phyloP scores from a whole-genome alignment of 1,140 invertebrate genomes.

The Drosophila murphyi region DNA sequence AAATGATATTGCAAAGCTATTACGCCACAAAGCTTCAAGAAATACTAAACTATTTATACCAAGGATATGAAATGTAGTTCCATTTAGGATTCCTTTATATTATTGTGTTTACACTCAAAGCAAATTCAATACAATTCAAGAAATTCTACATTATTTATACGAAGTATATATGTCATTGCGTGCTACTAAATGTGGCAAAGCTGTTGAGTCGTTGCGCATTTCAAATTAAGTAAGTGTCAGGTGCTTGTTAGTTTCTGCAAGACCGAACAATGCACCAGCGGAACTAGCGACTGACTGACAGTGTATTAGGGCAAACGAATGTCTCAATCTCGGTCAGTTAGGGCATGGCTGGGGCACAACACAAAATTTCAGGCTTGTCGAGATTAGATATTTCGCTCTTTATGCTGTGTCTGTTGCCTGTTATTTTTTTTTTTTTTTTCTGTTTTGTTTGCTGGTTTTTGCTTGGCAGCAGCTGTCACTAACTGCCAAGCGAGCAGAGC shows the following conservation, averaged over 20 bases:
- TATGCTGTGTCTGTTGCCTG: constrained; percentile 7
- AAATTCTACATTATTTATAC: too few relatives aligned
- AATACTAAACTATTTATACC: too few relatives aligned
- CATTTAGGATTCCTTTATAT: too few relatives aligned
- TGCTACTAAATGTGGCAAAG: too few relatives aligned
- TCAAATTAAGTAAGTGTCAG: constrained; percentile 7
- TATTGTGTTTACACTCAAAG: too few relatives aligned
- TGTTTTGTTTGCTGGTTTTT: constrained; percentile 22
- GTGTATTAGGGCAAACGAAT: constrained; percentile 10
- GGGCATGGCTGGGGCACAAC: not conserved
- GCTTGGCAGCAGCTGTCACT: constrained; percentile 76
- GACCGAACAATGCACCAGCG: not conserved
- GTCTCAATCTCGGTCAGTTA: constrained; percentile 15
- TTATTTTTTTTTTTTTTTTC: constrained; percentile 30
- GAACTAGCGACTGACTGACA: not conserved
- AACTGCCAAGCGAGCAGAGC: constrained; percentile 61
- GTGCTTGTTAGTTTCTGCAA: constrained; percentile 1
- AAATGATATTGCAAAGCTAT: too few relatives aligned
- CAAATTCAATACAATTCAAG: too few relatives aligned
- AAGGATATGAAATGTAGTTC: too few relatives aligned
- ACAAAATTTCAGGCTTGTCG: constrained; percentile 18
- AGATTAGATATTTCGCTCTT: constrained; percentile 37
- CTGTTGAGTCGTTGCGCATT: not conserved
- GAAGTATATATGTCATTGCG: too few relatives aligned
- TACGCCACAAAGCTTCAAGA: too few relatives aligned